These are phyloP conservation scores for Molorchus minor DNA, from an alignment of 2,888 invertebrate genomes.

Conservation along the genomic window DNA sequence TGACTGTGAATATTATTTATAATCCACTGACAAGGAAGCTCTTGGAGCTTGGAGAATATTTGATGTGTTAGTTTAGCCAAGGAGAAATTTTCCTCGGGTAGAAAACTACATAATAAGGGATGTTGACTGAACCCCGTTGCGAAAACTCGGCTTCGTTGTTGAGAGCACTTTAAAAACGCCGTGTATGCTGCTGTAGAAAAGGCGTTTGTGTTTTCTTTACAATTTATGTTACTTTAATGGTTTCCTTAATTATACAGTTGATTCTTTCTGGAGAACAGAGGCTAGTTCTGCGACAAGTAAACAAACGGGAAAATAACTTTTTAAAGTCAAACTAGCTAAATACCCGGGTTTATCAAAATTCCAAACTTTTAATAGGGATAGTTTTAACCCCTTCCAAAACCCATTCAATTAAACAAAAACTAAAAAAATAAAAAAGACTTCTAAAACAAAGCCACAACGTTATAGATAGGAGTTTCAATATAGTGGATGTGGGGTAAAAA, in stretches of 20 bases:
- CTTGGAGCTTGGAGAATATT: background rate
- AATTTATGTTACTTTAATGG: conserved; percentile 15
- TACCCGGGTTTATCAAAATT: no score
- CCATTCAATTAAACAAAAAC: no score
- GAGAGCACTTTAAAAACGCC: conserved; percentile 29
- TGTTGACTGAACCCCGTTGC: conserved; percentile 31
- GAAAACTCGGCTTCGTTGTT: conserved; percentile 28
- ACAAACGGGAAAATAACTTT: no score
- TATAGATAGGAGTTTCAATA: no score
- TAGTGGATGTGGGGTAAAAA: no score
- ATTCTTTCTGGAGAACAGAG: background rate
- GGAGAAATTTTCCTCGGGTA: conserved; percentile 14
- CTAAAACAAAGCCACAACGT: no score
- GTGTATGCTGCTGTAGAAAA: conserved; percentile 15
- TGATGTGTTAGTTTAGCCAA: background rate
- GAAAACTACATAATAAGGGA: conserved; percentile 30
- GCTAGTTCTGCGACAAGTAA: background rate
- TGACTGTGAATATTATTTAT: no score
- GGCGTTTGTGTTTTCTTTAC: conserved; percentile 10
- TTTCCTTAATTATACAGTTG: conserved; percentile 10
- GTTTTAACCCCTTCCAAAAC: no score
- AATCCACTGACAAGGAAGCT: no score
- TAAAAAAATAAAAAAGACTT: no score
- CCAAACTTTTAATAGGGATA: no score
- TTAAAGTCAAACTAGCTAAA: no score